Base-by-base conservation (phyloP, 2,888 invertebrate genomes). In the Pammene fasciana region DNA sequence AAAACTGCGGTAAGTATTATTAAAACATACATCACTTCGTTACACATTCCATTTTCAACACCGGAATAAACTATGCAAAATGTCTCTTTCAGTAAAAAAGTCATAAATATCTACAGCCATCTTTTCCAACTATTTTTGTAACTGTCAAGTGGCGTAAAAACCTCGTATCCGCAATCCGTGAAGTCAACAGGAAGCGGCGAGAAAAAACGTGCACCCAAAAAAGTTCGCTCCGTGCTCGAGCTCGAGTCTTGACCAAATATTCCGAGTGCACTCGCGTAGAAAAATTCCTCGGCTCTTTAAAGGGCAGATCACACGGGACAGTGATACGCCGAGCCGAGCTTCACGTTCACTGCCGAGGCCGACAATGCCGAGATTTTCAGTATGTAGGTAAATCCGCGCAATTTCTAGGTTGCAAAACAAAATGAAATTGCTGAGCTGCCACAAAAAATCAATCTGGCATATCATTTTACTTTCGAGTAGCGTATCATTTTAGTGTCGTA, bases 211-310 rank as follows among this genome's bases (percentile, higher is more conserved):
- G 79, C 85, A 84, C 77, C 79, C 77, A 82, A 89, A 89, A 89
- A 89, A 88, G 84, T 86, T 86, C 78, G 86, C 88, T 80, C 81
- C 85, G 84, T 85, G 79, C 78, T 77, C 78, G 75, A 77, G 79
- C 78, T 78, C 79, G 76, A 77, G 78, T 79, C 78, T 85, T 81
- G 79, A 86, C 86, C 86, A 82, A 90, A 91, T 89, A 89, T 86
- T 85, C 85, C 82, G 86, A 86, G 89, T 76, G 75, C 88, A 89
- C 82, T 81, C 86, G 86, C 80, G 85, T 87, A 88, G 89, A 90
- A 90, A 90, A 84, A 90, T 90, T 90, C 88, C 86, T 84, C 76
- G 79, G 78, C 81, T 84, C 83, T 86, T 77, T 83, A 34, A 54
- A 54, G 54, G 54, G 34, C 54, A 34, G 54, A 34, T 34, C 54